Evolutionary conservation across 2,888 invertebrate genomes (phyloP).

Genomic region (Caenorhabditis sp.): DNA sequence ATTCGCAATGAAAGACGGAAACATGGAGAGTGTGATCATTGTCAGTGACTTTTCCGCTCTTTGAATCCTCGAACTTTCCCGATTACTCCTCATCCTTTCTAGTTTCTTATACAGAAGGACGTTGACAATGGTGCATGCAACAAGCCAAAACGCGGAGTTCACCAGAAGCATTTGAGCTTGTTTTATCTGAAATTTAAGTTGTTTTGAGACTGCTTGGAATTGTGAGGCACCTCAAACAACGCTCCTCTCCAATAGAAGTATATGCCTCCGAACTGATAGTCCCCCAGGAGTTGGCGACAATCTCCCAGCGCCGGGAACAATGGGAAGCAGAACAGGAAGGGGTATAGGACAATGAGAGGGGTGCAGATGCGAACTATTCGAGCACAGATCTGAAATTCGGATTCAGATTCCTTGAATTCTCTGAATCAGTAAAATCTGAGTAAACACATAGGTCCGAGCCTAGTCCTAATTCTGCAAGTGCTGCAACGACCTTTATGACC

Average conservation of each 20-base stretch:
- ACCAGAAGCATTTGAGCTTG: not conserved
- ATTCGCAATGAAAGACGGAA: not conserved
- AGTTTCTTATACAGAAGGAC: constrained; percentile 17
- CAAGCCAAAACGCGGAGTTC: constrained; percentile 4
- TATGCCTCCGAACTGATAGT: constrained; percentile 9
- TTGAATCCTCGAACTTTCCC: not conserved
- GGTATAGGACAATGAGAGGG: constrained; percentile 7
- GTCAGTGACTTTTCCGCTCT: constrained; percentile 32
- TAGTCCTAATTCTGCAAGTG: too few relatives aligned
- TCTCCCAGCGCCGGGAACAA: constrained; percentile 18
- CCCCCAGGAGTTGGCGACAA: constrained; percentile 18
- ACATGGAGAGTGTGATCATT: not conserved
- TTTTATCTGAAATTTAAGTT: constrained; percentile 15
- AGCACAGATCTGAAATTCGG: constrained; percentile 2
- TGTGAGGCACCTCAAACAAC: too few relatives aligned
- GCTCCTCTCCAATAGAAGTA: too few relatives aligned
- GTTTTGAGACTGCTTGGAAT: not conserved
- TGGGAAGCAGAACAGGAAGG: constrained; percentile 2
- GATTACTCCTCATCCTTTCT: not conserved
- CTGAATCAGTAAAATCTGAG: too few relatives aligned
- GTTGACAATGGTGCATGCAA: not conserved
- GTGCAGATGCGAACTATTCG: not conserved
- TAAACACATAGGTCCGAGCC: too few relatives aligned
- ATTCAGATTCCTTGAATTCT: too few relatives aligned
- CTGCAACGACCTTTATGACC: too few relatives aligned